phyloP scores from a whole-genome alignment of 35 echinoderm and acorn worm genomes.

The Lytechinus variegatus region DNA sequence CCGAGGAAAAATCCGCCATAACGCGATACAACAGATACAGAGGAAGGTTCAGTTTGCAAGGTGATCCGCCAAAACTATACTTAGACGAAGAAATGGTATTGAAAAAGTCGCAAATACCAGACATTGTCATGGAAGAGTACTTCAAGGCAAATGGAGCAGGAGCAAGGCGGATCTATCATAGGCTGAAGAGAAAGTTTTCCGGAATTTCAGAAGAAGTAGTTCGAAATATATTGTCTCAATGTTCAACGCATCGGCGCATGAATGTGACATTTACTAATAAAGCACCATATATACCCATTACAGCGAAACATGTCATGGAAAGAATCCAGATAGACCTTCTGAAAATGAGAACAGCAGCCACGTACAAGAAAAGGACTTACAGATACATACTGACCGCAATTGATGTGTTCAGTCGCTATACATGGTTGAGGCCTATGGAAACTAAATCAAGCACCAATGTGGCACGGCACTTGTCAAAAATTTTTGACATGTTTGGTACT shows the following conservation, averaged over 20 bases:
- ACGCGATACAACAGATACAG: slow-evolving; percentile 53
- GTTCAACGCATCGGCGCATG: slow-evolving; percentile 29
- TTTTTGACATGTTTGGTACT: neutral
- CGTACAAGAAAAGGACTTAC: neutral
- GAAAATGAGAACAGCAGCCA: no score
- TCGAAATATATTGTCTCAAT: slow-evolving; percentile 11
- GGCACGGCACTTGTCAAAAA: slow-evolving; percentile 13
- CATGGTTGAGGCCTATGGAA: slow-evolving; percentile 41
- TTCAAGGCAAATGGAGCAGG: slow-evolving; percentile 47
- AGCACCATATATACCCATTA: slow-evolving; percentile 6
- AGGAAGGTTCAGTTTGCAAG: slow-evolving; percentile 40
- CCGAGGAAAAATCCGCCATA: slow-evolving; percentile 43
- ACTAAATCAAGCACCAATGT: slow-evolving; percentile 45
- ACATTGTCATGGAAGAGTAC: neutral
- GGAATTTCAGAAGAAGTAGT: slow-evolving; percentile 38
- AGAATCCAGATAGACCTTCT: no score
- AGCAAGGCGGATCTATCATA: slow-evolving; percentile 44
- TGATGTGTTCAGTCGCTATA: slow-evolving; percentile 43
- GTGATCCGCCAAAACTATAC: neutral
- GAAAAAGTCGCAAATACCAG: neutral
- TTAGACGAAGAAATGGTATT: slow-evolving; percentile 38
- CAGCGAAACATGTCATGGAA: slow-evolving; percentile 17
- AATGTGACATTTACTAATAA: slow-evolving; percentile 33
- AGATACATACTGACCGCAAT: slow-evolving; percentile 48
- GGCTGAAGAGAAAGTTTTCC: slow-evolving; percentile 33